Conservation (phyloP, 2,888 invertebrate genomes). For the Diarsia mendica region DNA sequence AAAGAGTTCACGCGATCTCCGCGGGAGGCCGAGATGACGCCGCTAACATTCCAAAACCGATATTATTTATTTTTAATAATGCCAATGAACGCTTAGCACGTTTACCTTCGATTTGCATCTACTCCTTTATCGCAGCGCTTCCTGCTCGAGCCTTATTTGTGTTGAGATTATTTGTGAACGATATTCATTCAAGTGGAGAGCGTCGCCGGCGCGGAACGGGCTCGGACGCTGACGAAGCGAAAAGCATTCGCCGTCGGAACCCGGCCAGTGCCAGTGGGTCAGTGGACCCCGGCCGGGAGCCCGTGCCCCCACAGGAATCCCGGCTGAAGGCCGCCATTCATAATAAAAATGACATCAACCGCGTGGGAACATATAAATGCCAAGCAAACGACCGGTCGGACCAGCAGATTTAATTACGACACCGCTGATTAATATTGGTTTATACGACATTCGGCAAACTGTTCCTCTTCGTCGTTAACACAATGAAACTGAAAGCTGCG, state of each 20-base stretch:
- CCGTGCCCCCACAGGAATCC: constrained; percentile 73
- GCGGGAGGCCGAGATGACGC: constrained; percentile 86
- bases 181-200: constrained; percentile 76
- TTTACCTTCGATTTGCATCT: constrained; percentile 84
- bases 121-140: constrained; percentile 72
- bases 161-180: constrained; percentile 71
- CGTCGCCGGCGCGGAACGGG: constrained; percentile 68
- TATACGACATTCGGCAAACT: constrained; percentile 79
- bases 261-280: constrained; percentile 84
- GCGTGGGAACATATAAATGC: constrained; percentile 88
- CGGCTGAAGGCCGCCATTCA: constrained; percentile 81
- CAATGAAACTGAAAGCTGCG: constrained; percentile 83
- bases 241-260: constrained; percentile 76
- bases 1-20: constrained; percentile 86
- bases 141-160: constrained; percentile 71
- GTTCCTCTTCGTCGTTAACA: constrained; percentile 71
- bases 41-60: constrained; percentile 83
- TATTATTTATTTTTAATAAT: constrained; percentile 88
- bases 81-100: constrained; percentile 86
- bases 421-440: constrained; percentile 82
- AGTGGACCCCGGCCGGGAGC: constrained; percentile 78
- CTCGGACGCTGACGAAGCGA: constrained; percentile 83
- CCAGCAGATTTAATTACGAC: constrained; percentile 85
- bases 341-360: constrained; percentile 89
- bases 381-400: constrained; percentile 84